A percentile compares a stretch with the other conserved stretches of the same genome.
These are phyloP conservation scores for Phenacoccus solenopsis DNA, from an alignment of 1,140 invertebrate genomes.

Conservation along the genomic window DNA sequence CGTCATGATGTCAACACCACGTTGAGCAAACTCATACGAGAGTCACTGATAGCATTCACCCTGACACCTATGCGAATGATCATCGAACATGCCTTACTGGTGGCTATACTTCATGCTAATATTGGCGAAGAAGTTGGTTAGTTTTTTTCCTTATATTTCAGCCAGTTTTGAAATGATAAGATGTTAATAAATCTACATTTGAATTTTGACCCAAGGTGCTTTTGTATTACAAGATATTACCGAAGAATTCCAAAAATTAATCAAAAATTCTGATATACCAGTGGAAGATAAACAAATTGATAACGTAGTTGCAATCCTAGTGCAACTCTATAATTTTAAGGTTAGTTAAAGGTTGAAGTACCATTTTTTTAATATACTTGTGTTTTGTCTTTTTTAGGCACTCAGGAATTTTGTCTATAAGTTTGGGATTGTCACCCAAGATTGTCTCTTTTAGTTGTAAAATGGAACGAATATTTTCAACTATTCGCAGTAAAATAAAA, in stretches of 20 bases:
- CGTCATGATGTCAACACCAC: constrained; percentile 71
- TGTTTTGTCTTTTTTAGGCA: too few relatives aligned
- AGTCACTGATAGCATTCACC: constrained; percentile 47
- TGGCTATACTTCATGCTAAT: constrained; percentile 78
- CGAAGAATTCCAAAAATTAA: constrained; percentile 49
- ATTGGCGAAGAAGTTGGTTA: constrained; percentile 78
- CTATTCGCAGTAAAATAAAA: too few relatives aligned
- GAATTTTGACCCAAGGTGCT: constrained; percentile 45
- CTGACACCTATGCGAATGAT: constrained; percentile 63
- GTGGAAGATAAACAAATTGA: constrained; percentile 72
- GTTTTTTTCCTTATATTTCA: constrained; percentile 23
- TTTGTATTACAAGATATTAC: constrained; percentile 58
- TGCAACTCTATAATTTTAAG: constrained; percentile 83
- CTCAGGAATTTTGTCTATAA: too few relatives aligned
- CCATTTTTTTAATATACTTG: not conserved
- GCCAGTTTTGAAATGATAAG: not conserved
- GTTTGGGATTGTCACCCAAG: too few relatives aligned
- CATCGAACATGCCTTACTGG: constrained; percentile 68
- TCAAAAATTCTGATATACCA: constrained; percentile 36
- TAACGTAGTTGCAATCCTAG: constrained; percentile 65
- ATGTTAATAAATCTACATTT: constrained; percentile 24
- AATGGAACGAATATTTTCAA: too few relatives aligned
- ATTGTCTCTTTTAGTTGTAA: too few relatives aligned
- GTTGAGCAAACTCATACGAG: constrained; percentile 51
- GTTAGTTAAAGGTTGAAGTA: constrained; percentile 35